These are phyloP conservation scores for Zoanthus solanderi DNA, from an alignment of 92 coral and sea anemone genomes.

Conservation along the genomic window DNA sequence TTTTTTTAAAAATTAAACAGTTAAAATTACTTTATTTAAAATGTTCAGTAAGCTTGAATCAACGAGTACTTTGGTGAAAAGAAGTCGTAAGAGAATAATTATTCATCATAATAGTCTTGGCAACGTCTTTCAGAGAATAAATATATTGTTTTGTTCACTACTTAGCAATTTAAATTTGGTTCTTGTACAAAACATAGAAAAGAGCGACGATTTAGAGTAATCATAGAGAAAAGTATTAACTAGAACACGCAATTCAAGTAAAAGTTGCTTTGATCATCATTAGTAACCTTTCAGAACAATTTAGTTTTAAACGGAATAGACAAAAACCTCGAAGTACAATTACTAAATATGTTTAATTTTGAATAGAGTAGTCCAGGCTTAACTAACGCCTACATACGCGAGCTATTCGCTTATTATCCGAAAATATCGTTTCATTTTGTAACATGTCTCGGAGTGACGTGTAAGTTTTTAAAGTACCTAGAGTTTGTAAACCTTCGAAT, in stretches of 20 bases:
- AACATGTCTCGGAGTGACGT: not conserved
- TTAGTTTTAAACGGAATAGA: not conserved
- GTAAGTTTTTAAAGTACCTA: not conserved
- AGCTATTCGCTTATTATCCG: not conserved
- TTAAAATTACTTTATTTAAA: too few species aligned
- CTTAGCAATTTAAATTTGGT: not conserved
- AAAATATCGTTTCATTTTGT: not conserved
- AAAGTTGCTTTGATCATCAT: not conserved
- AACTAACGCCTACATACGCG: constrained; percentile 12
- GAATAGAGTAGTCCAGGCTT: not conserved
- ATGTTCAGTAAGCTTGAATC: too few species aligned
- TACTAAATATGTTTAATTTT: not conserved
- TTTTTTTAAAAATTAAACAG: too few species aligned
- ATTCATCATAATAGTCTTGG: too few species aligned
- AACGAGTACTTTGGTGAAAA: too few species aligned
- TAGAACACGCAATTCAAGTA: not conserved
- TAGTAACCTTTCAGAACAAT: not conserved
- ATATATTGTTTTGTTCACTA: not conserved
- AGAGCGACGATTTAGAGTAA: not conserved
- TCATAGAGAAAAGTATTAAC: not conserved
- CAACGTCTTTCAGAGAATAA: too few species aligned
- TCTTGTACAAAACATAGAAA: not conserved
- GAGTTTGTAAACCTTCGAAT: not conserved
- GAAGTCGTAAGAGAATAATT: too few species aligned
- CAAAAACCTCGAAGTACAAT: not conserved